Conservation (phyloP, 92 coral and sea anemone species). For the Zoanthus sansibaricus region DNA sequence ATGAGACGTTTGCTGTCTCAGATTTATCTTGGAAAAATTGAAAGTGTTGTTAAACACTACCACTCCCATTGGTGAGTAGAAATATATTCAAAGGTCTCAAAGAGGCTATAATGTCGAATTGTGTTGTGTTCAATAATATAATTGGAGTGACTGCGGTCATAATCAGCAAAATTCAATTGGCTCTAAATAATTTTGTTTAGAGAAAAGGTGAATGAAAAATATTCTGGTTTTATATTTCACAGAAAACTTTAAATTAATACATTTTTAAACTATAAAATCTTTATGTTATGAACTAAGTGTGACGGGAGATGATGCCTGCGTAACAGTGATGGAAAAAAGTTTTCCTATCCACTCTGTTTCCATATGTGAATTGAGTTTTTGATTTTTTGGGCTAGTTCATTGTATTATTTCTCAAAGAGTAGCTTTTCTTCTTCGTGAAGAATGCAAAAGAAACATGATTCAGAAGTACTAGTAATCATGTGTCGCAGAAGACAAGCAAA, state of each 20-base stretch:
- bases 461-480: slow-evolving; percentile 70
- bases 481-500: slow-evolving; percentile 74
- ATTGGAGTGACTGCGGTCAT: slow-evolving; percentile 16
- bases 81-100: neutral
- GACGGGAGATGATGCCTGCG: neutral
- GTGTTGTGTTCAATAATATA: neutral
- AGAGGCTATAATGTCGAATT: neutral
- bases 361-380: neutral
- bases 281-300: neutral
- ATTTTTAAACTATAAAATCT: neutral
- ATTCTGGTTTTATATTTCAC: neutral
- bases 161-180: neutral
- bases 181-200: too few species aligned
- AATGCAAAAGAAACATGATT: slow-evolving; percentile 60
- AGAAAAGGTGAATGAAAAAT: neutral
- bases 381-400: neutral
- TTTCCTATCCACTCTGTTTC: neutral
- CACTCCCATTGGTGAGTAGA: neutral
- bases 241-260: neutral
- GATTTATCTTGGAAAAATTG: neutral
- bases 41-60: neutral
- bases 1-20: neutral
- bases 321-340: neutral
- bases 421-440: neutral
- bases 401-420: neutral